Conservation (phyloP, 2,888 invertebrate species). For the Aphidoletes aphidimyza region DNA sequence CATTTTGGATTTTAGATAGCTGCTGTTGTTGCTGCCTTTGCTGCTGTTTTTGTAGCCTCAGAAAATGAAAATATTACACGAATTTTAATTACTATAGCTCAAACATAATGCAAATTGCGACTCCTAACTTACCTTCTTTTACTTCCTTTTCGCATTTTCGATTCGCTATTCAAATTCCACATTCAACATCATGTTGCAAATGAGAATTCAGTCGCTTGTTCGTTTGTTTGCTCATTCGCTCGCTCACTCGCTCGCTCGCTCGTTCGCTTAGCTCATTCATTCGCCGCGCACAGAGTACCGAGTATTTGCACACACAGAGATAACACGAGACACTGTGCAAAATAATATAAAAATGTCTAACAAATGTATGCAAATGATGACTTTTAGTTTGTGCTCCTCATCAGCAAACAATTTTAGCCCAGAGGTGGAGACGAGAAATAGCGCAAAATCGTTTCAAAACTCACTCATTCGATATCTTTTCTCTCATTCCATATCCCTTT, state of each 20-base stretch:
- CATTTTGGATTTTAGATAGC: not conserved
- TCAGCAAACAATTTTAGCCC: not conserved
- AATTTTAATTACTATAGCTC: constrained; percentile 43
- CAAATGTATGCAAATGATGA: constrained; percentile 48
- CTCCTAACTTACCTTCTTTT: constrained; percentile 36
- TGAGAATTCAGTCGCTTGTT: not conserved
- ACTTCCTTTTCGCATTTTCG: constrained; percentile 52
- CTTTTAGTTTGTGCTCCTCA: constrained; percentile 7
- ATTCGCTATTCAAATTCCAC: not conserved
- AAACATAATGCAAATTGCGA: constrained; percentile 21
- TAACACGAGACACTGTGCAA: not conserved
- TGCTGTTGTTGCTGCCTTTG: not conserved
- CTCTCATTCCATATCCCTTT: too few relatives aligned
- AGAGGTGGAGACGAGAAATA: not conserved
- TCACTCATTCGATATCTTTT: not conserved
- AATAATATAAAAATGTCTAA: not conserved
- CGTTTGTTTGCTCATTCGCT: not conserved
- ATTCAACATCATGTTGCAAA: not conserved
- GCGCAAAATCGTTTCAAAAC: not conserved
- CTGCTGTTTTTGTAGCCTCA: not conserved
- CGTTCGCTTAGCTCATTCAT: too few relatives aligned
- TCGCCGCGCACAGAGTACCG: too few relatives aligned
- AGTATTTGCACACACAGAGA: constrained; percentile 14
- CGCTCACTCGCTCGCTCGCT: not conserved
- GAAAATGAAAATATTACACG: constrained; percentile 50